Percentiles rank a stretch among this genome's conserved stretches.
Evolutionary conservation across 2,797 vertebrate genomes (phyloP).

Genomic region (Balearica regulorum): DNA sequence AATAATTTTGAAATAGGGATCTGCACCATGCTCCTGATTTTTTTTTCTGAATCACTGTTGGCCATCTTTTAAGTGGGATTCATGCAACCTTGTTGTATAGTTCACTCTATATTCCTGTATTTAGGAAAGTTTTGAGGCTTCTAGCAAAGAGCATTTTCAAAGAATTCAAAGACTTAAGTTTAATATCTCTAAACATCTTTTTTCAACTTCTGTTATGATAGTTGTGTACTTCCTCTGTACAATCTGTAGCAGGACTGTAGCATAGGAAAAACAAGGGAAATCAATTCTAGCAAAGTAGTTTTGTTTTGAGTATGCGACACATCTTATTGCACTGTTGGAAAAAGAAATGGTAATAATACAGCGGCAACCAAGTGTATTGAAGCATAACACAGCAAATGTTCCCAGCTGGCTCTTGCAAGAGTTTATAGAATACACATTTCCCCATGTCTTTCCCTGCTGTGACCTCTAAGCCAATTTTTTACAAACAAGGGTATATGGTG

Average conservation of each 20-base stretch:
- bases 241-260: neutral
- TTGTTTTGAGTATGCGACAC: neutral
- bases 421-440: neutral
- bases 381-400: neutral
- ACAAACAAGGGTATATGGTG: neutral
- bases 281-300: neutral
- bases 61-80: neutral
- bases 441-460: neutral
- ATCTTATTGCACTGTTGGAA: neutral
- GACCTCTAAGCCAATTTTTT: neutral
- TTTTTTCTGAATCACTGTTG: neutral
- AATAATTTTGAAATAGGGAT: neutral
- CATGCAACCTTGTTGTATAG: neutral
- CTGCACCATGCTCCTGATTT: neutral
- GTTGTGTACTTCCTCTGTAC: neutral
- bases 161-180: neutral
- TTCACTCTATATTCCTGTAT: neutral
- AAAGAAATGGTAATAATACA: neutral
- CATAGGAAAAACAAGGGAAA: neutral
- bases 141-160: neutral
- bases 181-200: neutral
- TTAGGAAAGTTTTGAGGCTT: neutral
- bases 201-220: neutral
- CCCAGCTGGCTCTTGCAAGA: neutral
- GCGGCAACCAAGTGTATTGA: neutral